A percentile compares a stretch with the other conserved stretches of the same genome.
Evolutionary conservation across 1,140 invertebrate genomes (phyloP).

Genomic region (Trichonephila clavipes): DNA sequence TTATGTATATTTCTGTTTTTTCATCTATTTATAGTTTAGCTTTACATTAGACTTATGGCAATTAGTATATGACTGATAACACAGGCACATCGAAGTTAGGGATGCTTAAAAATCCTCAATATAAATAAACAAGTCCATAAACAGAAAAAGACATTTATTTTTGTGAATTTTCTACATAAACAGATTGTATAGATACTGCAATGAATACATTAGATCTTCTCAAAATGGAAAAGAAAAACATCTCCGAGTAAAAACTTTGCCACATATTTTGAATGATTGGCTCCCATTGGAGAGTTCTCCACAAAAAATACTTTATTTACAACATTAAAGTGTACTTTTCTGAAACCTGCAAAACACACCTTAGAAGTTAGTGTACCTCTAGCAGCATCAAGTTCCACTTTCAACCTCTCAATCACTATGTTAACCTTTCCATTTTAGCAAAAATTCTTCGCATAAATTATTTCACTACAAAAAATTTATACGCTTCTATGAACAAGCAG

Average conservation of each 20-base stretch:
- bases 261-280: background rate
- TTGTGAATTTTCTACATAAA: slow-evolving; percentile 19
- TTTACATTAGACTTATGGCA: too few relatives aligned
- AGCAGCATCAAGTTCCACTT: background rate
- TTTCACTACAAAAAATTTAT: background rate
- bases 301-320: slow-evolving; percentile 27
- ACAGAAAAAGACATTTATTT: slow-evolving; percentile 32
- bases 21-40: too few relatives aligned
- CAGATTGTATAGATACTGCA: background rate
- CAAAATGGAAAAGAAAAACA: background rate
- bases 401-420: background rate
- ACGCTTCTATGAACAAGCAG: background rate
- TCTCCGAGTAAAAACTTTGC: background rate
- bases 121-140: background rate
- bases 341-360: background rate
- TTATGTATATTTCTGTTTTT: too few relatives aligned
- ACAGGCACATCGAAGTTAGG: too few relatives aligned
- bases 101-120: too few relatives aligned
- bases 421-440: background rate
- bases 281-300: background rate
- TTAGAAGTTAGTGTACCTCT: background rate
- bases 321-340: background rate
- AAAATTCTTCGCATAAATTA: background rate
- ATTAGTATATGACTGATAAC: too few relatives aligned
- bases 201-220: background rate